Evolutionary conservation across 2,797 vertebrate genomes (phyloP), one percentile per base, ranked within the genome.

Genomic region (Ptychobarbus kaznakovi): DNA sequence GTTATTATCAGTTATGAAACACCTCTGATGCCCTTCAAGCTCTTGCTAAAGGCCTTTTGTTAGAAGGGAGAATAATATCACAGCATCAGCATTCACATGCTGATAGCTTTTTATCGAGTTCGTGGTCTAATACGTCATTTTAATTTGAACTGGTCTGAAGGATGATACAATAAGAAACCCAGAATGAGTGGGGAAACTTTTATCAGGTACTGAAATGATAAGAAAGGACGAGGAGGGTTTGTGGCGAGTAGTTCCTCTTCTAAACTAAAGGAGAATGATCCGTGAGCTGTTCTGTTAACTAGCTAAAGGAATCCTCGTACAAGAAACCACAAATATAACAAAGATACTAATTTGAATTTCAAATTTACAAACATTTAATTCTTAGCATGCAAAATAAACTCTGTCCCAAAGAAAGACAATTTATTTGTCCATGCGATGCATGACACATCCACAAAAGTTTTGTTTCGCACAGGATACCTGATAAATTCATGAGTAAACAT

Each of bases 351-450:
- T 86, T 83, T 83, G 16, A 42, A 84, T 76, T 86, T 84, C 28
- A 74, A 65, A 65, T 65, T 44, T 44, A 75, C 44, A 78, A 84
- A 69, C 8, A n/a, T 75, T 84, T 83, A 78, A 78, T 88, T 70
- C 80, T 68, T 74, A 51, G 61, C 88, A 89, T 89, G 86, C 88
- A 87, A 81, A 73, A 61, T 51, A 82, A 75, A 80, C 80, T 82
- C 80, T 85, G 35, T 28, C 65, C 70, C 58, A 40, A 65, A 80
- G 38, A 80, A 61, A 44, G 28, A 22, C 16, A 10, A 51, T 25
- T 70, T 53, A 49, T 46, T 81, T 78, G 28, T 72, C 74, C 68
- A 86, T 80, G 70, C 18, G 10, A 56, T 80, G 79, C 78, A 81
- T 35, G 20, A 61, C 53, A 84, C 25, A 77, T 58, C 6, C 38